Conservation (phyloP, 2,797 vertebrate genomes). For the Mormyrops boulengeri region DNA sequence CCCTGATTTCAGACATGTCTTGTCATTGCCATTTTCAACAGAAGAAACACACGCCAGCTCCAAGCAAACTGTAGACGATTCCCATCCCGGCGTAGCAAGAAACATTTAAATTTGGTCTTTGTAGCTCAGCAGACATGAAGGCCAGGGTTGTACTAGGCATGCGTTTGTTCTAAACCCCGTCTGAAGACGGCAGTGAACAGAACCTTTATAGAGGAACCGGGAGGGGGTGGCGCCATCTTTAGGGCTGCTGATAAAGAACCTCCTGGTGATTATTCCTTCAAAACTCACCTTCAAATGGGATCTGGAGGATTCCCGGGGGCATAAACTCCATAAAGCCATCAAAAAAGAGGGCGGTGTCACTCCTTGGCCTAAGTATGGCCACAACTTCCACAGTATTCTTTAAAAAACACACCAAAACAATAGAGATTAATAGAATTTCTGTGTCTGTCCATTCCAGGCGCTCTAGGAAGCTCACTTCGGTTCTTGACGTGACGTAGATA, state of each 20-base stretch:
- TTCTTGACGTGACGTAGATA: background rate
- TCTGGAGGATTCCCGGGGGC: conserved; percentile 39
- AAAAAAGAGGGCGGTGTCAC: conserved; percentile 27
- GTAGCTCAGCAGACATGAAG: background rate
- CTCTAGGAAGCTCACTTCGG: background rate
- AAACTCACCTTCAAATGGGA: conserved; percentile 30
- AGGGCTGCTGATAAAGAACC: conserved; percentile 34
- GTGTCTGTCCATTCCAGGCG: conserved; percentile 25
- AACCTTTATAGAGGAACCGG: conserved; percentile 27
- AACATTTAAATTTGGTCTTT: background rate
- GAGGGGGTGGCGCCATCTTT: conserved; percentile 33
- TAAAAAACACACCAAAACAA: conserved; percentile 30
- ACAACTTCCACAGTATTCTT: background rate
- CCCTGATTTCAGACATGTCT: background rate
- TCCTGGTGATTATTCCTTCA: conserved; percentile 36
- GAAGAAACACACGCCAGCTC: background rate
- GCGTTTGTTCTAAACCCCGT: conserved; percentile 20
- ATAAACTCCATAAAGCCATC: conserved; percentile 48
- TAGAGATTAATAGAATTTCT: conserved; percentile 14
- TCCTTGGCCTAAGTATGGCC: conserved; percentile 31
- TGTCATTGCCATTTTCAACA: background rate
- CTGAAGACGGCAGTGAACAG: conserved; percentile 18
- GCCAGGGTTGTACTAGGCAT: background rate
- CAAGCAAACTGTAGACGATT: background rate
- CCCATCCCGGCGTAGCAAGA: background rate